Conservation (phyloP, 1,140 invertebrate species). For the Spodoptera litura region DNA sequence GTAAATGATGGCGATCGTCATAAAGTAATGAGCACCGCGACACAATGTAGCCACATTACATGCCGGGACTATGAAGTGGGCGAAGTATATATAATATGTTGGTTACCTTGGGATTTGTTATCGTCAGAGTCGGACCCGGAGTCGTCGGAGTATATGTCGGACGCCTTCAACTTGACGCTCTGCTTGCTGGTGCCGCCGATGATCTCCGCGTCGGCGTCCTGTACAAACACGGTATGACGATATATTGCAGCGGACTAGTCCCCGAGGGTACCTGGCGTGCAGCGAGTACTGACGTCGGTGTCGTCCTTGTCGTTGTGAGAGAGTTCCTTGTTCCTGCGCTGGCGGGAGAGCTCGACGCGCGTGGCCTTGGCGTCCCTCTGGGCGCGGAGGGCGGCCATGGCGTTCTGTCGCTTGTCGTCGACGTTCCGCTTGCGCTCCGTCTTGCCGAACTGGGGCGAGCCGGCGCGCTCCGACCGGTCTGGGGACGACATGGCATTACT, state of each 20-base stretch:
- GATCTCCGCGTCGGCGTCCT: slow-evolving; percentile 87
- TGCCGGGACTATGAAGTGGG: no score
- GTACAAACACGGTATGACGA: slow-evolving; percentile 19
- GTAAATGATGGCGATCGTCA: no score
- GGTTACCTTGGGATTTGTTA: slow-evolving; percentile 81
- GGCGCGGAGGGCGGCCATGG: slow-evolving; percentile 96
- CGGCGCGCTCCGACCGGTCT: slow-evolving; percentile 67
- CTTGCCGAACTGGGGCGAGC: slow-evolving; percentile 73
- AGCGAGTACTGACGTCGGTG: slow-evolving; percentile 60
- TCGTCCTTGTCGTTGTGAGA: slow-evolving; percentile 66
- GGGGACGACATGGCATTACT: neutral
- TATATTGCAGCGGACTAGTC: no score
- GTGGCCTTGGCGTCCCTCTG: slow-evolving; percentile 91
- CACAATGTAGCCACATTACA: no score
- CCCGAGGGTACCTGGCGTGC: no score
- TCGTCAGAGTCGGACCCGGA: slow-evolving; percentile 93
- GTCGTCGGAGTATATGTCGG: slow-evolving; percentile 98
- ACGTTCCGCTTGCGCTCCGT: slow-evolving; percentile 97
- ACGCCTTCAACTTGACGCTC: slow-evolving; percentile 93
- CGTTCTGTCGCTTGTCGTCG: slow-evolving; percentile 95
- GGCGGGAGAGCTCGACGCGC: slow-evolving; percentile 79
- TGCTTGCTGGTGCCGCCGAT: slow-evolving; percentile 82
- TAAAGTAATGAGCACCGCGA: no score
- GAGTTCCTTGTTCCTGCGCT: slow-evolving; percentile 63
- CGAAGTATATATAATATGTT: no score